These are phyloP conservation scores for Pyxicephalus adspersus DNA, from an alignment of 2,113 vertebrate genomes.

Conservation along the genomic window DNA sequence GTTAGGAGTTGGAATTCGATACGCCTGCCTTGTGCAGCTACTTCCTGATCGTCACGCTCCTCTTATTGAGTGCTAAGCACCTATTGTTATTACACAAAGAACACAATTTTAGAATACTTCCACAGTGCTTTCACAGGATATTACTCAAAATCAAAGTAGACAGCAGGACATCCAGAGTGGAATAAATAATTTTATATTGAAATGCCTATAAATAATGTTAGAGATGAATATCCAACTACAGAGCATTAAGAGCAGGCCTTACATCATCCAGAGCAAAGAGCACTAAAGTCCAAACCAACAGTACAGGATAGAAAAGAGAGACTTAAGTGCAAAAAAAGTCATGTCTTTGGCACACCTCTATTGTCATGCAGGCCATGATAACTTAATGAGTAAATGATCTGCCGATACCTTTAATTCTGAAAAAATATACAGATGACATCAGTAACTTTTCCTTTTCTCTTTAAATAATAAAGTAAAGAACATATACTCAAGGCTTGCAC, in stretches of 20 bases:
- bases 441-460: too few species aligned
- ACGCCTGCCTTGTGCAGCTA: constrained; percentile 47
- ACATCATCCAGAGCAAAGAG: neutral
- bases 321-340: too few species aligned
- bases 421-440: too few species aligned
- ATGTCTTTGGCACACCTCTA: too few species aligned
- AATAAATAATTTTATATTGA: constrained; percentile 16
- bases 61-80: constrained; percentile 55
- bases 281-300: neutral
- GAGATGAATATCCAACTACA: neutral
- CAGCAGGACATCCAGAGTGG: constrained; percentile 33
- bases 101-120: constrained; percentile 53
- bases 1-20: constrained; percentile 52
- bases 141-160: constrained; percentile 49
- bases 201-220: neutral
- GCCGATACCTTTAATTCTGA: too few species aligned
- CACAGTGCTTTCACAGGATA: constrained; percentile 43
- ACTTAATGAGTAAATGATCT: too few species aligned
- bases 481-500: too few species aligned
- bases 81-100: constrained; percentile 16
- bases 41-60: constrained; percentile 56
- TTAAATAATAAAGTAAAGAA: too few species aligned
- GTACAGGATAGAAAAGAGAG: too few species aligned
- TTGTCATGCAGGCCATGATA: too few species aligned
- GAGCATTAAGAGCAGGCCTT: neutral